Conservation (phyloP, 2,888 invertebrate species). For the Zele albiditarsus region DNA sequence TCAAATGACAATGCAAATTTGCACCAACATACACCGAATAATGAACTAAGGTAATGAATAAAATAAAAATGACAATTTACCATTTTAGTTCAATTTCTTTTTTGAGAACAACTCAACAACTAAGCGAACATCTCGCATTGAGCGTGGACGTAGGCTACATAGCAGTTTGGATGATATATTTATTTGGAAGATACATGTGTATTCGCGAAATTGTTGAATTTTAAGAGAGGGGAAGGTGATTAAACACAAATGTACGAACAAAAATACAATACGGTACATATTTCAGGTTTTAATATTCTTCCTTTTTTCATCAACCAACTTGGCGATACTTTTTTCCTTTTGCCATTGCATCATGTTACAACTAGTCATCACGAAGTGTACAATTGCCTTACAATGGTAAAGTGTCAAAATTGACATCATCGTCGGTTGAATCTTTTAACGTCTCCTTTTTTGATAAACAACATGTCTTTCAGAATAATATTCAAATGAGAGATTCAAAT, state of each 20-base stretch:
- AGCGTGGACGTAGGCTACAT: slow-evolving; percentile 55
- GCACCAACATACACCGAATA: too few relatives aligned
- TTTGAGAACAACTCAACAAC: slow-evolving; percentile 58
- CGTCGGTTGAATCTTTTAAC: background rate
- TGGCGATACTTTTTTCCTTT: slow-evolving; percentile 36
- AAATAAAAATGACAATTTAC: background rate
- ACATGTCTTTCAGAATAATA: slow-evolving; percentile 41
- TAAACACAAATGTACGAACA: slow-evolving; percentile 69
- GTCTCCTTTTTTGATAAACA: slow-evolving; percentile 55
- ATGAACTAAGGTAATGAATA: background rate
- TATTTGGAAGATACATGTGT: slow-evolving; percentile 70
- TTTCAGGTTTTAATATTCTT: slow-evolving; percentile 42
- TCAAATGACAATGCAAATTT: too few relatives aligned
- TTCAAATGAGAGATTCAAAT: slow-evolving; percentile 12
- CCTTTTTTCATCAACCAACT: background rate
- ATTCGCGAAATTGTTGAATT: slow-evolving; percentile 59
- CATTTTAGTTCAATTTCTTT: slow-evolving; percentile 52
- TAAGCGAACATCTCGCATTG: slow-evolving; percentile 50
- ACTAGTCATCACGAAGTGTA: slow-evolving; percentile 57
- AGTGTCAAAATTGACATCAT: slow-evolving; percentile 50
- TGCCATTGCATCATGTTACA: slow-evolving; percentile 26
- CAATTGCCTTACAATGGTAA: slow-evolving; percentile 59
- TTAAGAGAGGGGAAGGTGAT: slow-evolving; percentile 54
- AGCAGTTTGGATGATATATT: slow-evolving; percentile 63
- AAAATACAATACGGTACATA: slow-evolving; percentile 65